Conservation (phyloP, 23 tunicate species). For the Halocynthia roretzi region DNA sequence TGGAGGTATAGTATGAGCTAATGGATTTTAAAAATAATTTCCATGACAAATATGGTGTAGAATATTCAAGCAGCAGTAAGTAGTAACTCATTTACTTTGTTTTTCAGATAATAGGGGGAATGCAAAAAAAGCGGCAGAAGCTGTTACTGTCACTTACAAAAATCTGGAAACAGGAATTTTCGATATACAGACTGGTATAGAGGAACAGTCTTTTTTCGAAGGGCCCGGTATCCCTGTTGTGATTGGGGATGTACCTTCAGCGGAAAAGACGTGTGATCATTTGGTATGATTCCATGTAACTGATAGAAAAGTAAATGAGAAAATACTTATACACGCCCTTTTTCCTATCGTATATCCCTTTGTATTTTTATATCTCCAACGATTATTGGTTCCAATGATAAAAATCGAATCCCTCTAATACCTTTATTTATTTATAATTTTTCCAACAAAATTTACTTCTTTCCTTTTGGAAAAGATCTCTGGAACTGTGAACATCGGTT, state of each 20-base stretch:
- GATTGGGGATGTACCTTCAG: constrained; percentile 8
- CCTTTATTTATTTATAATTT: background rate
- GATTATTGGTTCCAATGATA: no score
- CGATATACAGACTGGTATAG: background rate
- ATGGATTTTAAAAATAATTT: no score
- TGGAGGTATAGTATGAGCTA: no score
- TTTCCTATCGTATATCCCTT: no score
- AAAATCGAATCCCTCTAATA: background rate
- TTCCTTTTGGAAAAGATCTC: background rate
- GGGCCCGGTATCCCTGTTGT: background rate
- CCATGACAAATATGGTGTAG: background rate
- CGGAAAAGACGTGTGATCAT: background rate
- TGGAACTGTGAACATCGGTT: constrained; percentile 44
- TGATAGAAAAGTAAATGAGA: no score
- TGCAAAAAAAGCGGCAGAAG: constrained; percentile 36
- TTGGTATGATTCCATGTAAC: no score
- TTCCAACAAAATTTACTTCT: background rate
- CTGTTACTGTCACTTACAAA: constrained; percentile 70
- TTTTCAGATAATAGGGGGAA: constrained; percentile 15
- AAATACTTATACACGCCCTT: no score
- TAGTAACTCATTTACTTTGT: no score
- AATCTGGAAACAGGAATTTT: constrained; percentile 33
- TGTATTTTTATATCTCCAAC: no score
- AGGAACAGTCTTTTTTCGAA: background rate
- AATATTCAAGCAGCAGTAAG: no score